Conservation (phyloP, 2,113 vertebrate genomes). For the Lagenorhynchus albirostris region DNA sequence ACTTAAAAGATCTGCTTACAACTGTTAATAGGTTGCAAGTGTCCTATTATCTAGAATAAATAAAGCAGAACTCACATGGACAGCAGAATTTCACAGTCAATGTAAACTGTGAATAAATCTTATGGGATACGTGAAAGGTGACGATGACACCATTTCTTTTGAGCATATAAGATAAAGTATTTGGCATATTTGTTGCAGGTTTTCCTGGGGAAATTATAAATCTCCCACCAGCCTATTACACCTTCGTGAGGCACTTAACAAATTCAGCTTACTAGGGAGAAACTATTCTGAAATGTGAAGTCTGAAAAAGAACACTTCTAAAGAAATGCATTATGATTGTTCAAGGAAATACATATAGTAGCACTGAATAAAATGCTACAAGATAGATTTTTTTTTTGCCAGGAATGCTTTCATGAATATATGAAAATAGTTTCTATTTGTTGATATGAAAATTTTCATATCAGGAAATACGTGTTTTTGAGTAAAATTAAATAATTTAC, state of each 20-base stretch:
- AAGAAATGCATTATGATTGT: not conserved
- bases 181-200: not conserved
- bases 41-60: constrained; percentile 1
- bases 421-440: not conserved
- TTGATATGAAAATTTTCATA: not conserved
- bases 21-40: not conserved
- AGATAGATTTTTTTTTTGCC: not conserved
- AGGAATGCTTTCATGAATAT: not conserved
- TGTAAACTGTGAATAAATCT: not conserved
- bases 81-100: not conserved
- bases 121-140: not conserved
- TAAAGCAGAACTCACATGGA: not conserved
- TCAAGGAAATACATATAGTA: not conserved
- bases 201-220: constrained; percentile 1
- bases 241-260: not conserved
- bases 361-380: not conserved
- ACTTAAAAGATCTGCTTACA: constrained; percentile 14
- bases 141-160: not conserved
- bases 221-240: not conserved
- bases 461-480: not conserved
- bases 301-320: not conserved
- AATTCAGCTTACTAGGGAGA: not conserved
- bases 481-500: not conserved
- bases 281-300: not conserved
- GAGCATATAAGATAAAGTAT: not conserved